These are phyloP conservation scores for Pteropus alecto DNA, from an alignment of 2,113 vertebrate species.

Conservation along the genomic window DNA sequence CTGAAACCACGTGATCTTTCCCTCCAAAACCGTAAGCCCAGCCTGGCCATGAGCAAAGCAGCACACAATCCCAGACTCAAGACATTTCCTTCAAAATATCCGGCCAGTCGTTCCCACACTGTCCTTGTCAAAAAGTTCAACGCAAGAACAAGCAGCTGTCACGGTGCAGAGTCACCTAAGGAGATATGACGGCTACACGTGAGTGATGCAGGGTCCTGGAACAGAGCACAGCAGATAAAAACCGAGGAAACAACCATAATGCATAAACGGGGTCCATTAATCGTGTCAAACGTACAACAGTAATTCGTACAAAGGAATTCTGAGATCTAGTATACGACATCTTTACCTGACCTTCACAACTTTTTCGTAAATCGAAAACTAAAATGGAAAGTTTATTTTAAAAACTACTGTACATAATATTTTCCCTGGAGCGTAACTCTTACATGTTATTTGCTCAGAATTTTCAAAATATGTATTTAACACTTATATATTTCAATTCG, in stretches of 20 bases:
- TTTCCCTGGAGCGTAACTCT: not conserved
- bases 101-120: accelerated
- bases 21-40: accelerated
- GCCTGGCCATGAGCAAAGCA: not conserved
- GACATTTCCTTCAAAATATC: not conserved
- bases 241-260: accelerated
- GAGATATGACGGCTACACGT: accelerated
- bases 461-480: not conserved
- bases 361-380: not conserved
- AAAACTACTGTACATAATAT: no score
- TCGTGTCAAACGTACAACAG: accelerated
- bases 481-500: not conserved
- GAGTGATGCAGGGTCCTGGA: accelerated
- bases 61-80: not conserved
- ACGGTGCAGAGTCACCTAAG: accelerated
- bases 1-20: no score
- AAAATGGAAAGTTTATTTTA: not conserved
- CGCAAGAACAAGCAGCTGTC: accelerated
- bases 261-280: accelerated
- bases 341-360: not conserved
- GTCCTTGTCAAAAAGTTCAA: not conserved
- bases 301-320: no score
- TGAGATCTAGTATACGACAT: accelerated
- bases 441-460: not conserved
- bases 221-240: accelerated